Percentiles rank a stretch among this genome's conserved stretches.
Conservation (phyloP, 2,888 invertebrate species). For the Sesia bembeciformis region DNA sequence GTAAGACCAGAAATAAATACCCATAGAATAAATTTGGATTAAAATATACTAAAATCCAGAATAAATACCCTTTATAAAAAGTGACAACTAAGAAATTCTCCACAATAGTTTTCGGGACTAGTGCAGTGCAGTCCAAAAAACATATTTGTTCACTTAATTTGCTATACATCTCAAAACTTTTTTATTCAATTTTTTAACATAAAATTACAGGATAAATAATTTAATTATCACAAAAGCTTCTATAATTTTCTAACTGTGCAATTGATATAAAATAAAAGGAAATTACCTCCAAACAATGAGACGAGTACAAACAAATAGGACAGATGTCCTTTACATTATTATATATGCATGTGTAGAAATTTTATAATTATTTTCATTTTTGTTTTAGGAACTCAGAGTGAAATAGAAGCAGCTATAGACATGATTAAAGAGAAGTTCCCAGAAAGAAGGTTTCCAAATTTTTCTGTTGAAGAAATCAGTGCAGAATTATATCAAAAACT, state of each 20-base stretch:
- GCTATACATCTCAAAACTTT: neutral
- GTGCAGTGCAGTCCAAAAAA: no score
- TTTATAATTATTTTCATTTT: slow-evolving; percentile 1
- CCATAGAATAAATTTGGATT: no score
- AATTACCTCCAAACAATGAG: no score
- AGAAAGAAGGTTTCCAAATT: slow-evolving; percentile 82
- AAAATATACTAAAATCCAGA: slow-evolving; percentile 1
- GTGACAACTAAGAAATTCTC: neutral
- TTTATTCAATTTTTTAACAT: neutral
- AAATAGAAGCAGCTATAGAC: slow-evolving; percentile 87
- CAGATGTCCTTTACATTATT: no score
- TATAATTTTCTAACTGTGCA: no score
- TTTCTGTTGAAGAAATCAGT: slow-evolving; percentile 79
- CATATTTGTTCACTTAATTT: neutral
- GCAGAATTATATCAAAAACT: slow-evolving; percentile 67
- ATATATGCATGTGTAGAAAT: no score
- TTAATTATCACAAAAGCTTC: neutral
- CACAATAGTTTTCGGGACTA: no score
- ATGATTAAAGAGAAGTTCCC: slow-evolving; percentile 92
- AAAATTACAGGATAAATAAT: neutral
- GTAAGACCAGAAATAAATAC: slow-evolving; percentile 55
- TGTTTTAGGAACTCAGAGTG: slow-evolving; percentile 78
- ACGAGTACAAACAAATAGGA: no score
- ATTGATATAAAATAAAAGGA: no score
- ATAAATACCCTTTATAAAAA: neutral